Evolutionary conservation across 35 echinoderm and acorn worm species (phyloP), one percentile per base, ranked within the genome.

Genomic region (Amphiura filiformis): DNA sequence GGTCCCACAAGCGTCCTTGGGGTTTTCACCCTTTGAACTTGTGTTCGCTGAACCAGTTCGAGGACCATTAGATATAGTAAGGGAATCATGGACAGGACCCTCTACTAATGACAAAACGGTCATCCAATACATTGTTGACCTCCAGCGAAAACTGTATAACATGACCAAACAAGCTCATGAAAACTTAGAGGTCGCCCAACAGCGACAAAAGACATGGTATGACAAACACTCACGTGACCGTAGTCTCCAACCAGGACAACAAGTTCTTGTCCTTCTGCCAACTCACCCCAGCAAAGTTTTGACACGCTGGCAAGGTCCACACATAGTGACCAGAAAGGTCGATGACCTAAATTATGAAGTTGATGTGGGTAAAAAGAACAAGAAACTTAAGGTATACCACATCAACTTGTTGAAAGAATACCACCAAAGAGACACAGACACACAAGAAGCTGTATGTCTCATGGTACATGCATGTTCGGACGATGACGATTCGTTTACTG

Each of bases 21-120:
- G 81, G 12, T 83, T 49, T 30, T 40, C 81, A 20, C 81, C 44
- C 9, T 83, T 83, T 83, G 38, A 83, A 83, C 81, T 83, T 31
- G 11, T 83, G 22, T 83, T 49, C 28, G 81, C 1, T 13, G 47
- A 18, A 49, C 17, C 39, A 47, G 26, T 41, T 44, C 26, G 40
- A 56, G n/a, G 28, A 0, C 44, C 81, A 41, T 33, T 83, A 42
- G 36, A 49, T 31, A 20, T 41, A 4, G 13, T 83, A 1, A 56
- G 47, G 28, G 37, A 56, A 37, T 42, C 14, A 14, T 40, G 36
- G 81, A 56, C 39, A n/a, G 31, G 31, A 11, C 7, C 7, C 44
- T 11, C 7, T 11, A 7, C 44, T 11, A 11, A 11, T 20, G 20
- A 20, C 44, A 52, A 20, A 52, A 52, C 7, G 7, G 44, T 52